Base-by-base conservation (phyloP, 2,797 vertebrate genomes). In the Carcharodon carcharias region DNA sequence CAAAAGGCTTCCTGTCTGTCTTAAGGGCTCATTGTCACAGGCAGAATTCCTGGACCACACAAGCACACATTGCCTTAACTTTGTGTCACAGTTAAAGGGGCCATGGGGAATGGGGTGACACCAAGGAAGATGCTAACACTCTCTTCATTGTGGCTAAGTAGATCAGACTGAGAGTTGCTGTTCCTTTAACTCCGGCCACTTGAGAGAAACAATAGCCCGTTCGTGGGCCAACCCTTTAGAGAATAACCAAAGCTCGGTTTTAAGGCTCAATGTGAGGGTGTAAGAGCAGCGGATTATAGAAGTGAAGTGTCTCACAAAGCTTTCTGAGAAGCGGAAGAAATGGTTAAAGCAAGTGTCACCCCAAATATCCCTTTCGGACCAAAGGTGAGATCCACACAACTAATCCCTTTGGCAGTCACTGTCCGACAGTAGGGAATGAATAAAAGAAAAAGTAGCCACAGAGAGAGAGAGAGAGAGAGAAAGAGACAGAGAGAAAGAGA, bases 341-440 rank as follows among this genome's bases (percentile, higher is more conserved):
- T 45, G 31, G 40, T 88, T 54, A 65, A 40, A 82, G 31, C n/a
- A 45, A 94, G 16, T 45, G 21, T 5, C 89, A 96, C 96, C 96
- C 97, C 96, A 97, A 97, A 93, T 96, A 96, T 91, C 96, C 97
- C 96, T 96, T 40, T 96, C n/a, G 95, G 96, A 50, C 26, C 96
- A 96, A 61, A 96, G 96, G 96, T 96, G 94, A 97, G 82, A 91
- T 3, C 7, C 96, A 89, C 96, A 69, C 96, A 91, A 96, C 96
- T 82, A 96, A 77, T 28, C 21, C 77, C 23, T 7, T 21, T 65
- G 21, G 12, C 50, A 91, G 28, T 50, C 18, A 45, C 40, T 16
- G 96, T 96, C n/a, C 26, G 93, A 82, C 96, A 96, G 96, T 96
- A 96, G 96, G 97, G 65, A 67, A 21, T 67, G 96, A 96, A 96